Conservation (phyloP, 2,888 invertebrate species). For the Chrysolina americana region DNA sequence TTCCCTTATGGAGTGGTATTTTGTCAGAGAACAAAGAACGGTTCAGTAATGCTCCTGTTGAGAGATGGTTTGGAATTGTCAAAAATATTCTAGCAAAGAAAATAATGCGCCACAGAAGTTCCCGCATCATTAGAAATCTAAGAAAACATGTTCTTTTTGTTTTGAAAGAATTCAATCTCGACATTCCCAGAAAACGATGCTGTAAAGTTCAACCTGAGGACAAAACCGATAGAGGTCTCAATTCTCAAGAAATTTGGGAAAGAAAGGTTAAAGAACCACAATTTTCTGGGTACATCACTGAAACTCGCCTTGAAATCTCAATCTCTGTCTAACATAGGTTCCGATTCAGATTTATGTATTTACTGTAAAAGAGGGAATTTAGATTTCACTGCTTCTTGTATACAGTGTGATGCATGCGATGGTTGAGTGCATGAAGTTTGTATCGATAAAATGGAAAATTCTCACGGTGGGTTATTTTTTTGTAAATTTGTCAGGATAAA, state of each 20-base stretch:
- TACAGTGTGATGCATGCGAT: slow-evolving; percentile 34
- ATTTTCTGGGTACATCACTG: slow-evolving; percentile 24
- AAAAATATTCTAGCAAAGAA: slow-evolving; percentile 23
- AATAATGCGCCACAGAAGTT: slow-evolving; percentile 25
- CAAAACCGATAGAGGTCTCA: slow-evolving; percentile 3
- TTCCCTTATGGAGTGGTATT: slow-evolving; percentile 26
- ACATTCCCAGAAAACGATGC: slow-evolving; percentile 17
- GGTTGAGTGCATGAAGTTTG: slow-evolving; percentile 37
- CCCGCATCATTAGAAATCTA: slow-evolving; percentile 25
- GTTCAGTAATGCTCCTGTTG: slow-evolving; percentile 29
- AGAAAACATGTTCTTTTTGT: slow-evolving; percentile 29
- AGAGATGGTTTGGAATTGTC: slow-evolving; percentile 30
- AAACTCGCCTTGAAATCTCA: slow-evolving; percentile 18
- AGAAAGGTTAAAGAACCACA: slow-evolving; percentile 1
- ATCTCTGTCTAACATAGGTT: background rate
- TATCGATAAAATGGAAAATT: slow-evolving; percentile 18
- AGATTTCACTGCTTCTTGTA: slow-evolving; percentile 31
- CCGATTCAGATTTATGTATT: slow-evolving; percentile 24
- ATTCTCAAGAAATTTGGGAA: slow-evolving; percentile 29
- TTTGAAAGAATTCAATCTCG: slow-evolving; percentile 14
- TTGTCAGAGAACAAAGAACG: background rate
- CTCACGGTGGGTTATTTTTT: slow-evolving; percentile 9
- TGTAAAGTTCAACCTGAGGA: background rate
- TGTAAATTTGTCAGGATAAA: slow-evolving; percentile 25
- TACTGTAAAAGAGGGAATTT: slow-evolving; percentile 31